Base-by-base conservation (phyloP, 1,140 invertebrate genomes). In the Cyphomyrmex costatus region DNA sequence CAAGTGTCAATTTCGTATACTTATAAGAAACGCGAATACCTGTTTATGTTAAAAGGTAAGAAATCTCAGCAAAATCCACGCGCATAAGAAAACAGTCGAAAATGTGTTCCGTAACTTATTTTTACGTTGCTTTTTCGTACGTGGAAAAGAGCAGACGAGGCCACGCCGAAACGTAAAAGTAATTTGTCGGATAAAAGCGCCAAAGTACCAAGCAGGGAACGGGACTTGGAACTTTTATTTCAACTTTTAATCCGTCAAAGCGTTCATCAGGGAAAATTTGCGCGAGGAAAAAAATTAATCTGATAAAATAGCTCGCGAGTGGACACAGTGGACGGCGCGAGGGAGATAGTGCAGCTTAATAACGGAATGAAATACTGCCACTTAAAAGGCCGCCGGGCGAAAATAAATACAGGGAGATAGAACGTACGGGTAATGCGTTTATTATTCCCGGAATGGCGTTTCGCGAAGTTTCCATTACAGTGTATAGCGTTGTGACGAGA, bases 211-310 rank as follows among this genome's bases (percentile, higher is more conserved):
- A 19, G 36, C 66, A 33, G 42, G 46, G n/a, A 36, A 24, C n/a
- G 53, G 24, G 14, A 49, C 24, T 33, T 24, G 24, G 19, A 73
- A 82, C 79, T 83, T 83, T 83, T 83, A 83, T 83, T 83, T 83
- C 79, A 83, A 83, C 79, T 83, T 83, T 83, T 83, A 83, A 83
- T 83, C 79, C 79, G 79, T 83, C 79, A 83, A 74, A 83, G 79
- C 79, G 68, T 83, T 74, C 79, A 74, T 83, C 79, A 61, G 68
- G 53, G 36, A 74, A 73, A 83, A 74, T 83, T 83, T 74, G 53
- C 36, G 36, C 53, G 46, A 3, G 66, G 5, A 36, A 83, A 83
- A 73, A 74, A 60, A 83, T 74, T 83, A 83, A 83, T 83, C 79
- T 74, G 66, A 61, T 74, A 74, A 83, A 83, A 83, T 74, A 53